Evolutionary conservation across 1,140 invertebrate species (phyloP), one percentile per base, ranked within the genome.

Genomic region (Tyrophagus putrescentiae): DNA sequence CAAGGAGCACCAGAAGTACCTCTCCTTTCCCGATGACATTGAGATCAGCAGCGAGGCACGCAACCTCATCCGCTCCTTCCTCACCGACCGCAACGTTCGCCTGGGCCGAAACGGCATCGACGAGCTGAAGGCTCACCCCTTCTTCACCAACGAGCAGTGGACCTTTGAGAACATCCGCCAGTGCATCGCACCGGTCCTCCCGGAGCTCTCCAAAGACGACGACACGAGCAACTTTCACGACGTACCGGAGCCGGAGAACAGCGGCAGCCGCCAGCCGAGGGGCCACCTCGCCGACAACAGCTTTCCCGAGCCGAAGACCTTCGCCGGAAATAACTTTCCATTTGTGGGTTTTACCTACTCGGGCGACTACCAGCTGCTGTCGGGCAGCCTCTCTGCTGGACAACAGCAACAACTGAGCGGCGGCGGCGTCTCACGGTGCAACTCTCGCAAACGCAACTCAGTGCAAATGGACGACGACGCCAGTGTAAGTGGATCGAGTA

Each of bases 281-380:
- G n/a, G n/a, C n/a, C n/a, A n/a, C n/a, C n/a, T n/a, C n/a, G n/a
- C n/a, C n/a, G n/a, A n/a, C n/a, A n/a, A n/a, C n/a, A n/a, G n/a
- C n/a, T 98, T 98, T 75, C 87, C 93, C 9, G 78, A 85, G 60
- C 90, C 93, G 28, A 98, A 96, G 77, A 88, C 90, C 32, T 98
- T 98, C 75, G 89, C 89, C 59, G 96, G 92, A 41, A 97, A 98
- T 76, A 93, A 98, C 75, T 75, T 99, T 62, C 93, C 95, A 18
- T 99, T 99, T 75, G 88, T 98, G 60, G 93, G 95, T 7, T 99
- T 99, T 70, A 98, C 95, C 0, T 98, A 95, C 70, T 91, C 87
- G 45, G 84, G 56, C 50, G 62, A 63, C 61, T 52, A 63, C 58
- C 48, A 61, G 32, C 27, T 63, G 34, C 39, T 63, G 34, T 60